phyloP scores from a whole-genome alignment of 2,797 vertebrate genomes.

The Esox lucius region DNA sequence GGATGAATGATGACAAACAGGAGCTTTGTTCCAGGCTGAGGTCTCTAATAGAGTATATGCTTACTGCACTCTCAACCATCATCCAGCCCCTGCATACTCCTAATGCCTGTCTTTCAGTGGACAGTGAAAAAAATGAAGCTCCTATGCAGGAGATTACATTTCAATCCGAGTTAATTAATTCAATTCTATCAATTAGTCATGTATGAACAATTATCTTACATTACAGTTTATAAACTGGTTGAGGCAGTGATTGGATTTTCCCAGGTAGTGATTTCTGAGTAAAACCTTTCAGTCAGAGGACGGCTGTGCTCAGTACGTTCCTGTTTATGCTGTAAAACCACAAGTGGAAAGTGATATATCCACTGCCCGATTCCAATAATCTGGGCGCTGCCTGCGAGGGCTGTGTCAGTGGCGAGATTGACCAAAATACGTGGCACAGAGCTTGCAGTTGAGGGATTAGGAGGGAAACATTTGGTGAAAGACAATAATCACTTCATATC shows the following conservation, averaged over 20 bases:
- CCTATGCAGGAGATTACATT: neutral
- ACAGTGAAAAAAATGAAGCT: neutral
- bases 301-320: slow-evolving; percentile 45
- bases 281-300: slow-evolving; percentile 35
- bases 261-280: slow-evolving; percentile 48
- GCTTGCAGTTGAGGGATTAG: slow-evolving; percentile 15
- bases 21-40: slow-evolving; percentile 57
- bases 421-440: slow-evolving; percentile 54
- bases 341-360: slow-evolving; percentile 59
- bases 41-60: slow-evolving; percentile 58
- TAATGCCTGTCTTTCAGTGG: slow-evolving; percentile 30
- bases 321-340: slow-evolving; percentile 60
- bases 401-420: slow-evolving; percentile 53
- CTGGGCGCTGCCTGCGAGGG: slow-evolving; percentile 53
- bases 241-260: slow-evolving; percentile 3
- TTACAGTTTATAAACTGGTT: neutral
- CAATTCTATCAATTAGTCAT: slow-evolving; percentile 30
- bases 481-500: neutral
- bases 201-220: slow-evolving; percentile 4
- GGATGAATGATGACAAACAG: slow-evolving; percentile 64
- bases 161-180: slow-evolving; percentile 23
- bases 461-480: neutral
- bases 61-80: slow-evolving; percentile 46
- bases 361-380: slow-evolving; percentile 41
- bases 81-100: slow-evolving; percentile 3